Evolutionary conservation across 2,797 vertebrate genomes (phyloP), one percentile per base, ranked within the genome.

Genomic region (Lateolabrax maculatus): DNA sequence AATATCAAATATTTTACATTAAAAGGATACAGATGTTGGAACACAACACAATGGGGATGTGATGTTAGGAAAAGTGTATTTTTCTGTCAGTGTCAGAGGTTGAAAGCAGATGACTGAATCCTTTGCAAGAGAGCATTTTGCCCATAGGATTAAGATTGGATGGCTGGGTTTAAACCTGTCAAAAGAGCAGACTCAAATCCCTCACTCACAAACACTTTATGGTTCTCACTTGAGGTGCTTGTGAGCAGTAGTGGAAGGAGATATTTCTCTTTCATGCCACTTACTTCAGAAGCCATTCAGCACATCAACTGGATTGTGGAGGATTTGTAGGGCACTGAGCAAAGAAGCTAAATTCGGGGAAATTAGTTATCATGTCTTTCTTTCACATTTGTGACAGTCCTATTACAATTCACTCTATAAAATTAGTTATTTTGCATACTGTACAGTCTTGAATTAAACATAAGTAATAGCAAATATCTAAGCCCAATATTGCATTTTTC

Each of bases 91-190:
- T 93, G 91, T 93, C 91, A 94, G 88, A 90, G 92, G 92, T 93
- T 94, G 89, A 93, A 94, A 92, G 90, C 89, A 87, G 91, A 94
- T 91, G 93, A 93, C 90, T 92, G 93, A 93, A 94, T 93, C 90
- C 84, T 87, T 90, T 93, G 91, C 90, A 90, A 91, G 90, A 86
- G 89, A 92, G 89, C 89, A 91, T 94, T 93, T 92, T 91, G 91
- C 92, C 91, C 92, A 90, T 90, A 92, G 92, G 93, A 94, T 94
- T 94, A 94, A 94, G 91, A 92, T 89, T 91, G 93, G 92, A 93
- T 94, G 91, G 86, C 87, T 93, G 89, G 91, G 88, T 94, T 94
- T 94, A 93, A 93, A 93, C 86, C 93, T 94, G 92, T 94, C 93
- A 94, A 92, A 93, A 91, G 91, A 92, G 92, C 90, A 92, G 88